Evolutionary conservation across 1,140 invertebrate species (phyloP).

Genomic region (Ceratina japonica): DNA sequence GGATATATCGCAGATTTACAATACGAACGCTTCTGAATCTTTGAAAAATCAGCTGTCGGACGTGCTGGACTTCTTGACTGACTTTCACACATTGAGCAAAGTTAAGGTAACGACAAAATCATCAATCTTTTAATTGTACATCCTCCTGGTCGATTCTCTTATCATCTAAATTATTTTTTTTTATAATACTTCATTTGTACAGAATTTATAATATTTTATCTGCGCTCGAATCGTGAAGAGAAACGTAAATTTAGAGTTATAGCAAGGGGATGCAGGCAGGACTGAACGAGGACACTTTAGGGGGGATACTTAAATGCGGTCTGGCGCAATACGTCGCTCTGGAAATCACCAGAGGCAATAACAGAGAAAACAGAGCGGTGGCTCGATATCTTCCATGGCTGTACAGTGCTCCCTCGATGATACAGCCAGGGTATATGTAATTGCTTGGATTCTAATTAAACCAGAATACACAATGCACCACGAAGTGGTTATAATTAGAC

Average conservation of each 20-base stretch:
- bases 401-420: conserved; percentile 89
- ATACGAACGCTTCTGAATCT: conserved; percentile 94
- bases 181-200: too few relatives aligned
- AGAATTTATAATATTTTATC: too few relatives aligned
- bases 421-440: conserved; percentile 88
- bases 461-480: too few relatives aligned
- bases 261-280: conserved; percentile 88
- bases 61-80: conserved; percentile 96
- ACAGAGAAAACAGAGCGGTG: conserved; percentile 91
- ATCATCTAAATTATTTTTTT: too few relatives aligned
- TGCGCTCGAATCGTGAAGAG: too few relatives aligned
- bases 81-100: conserved; percentile 97
- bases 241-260: conserved; percentile 83
- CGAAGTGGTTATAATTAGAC: too few relatives aligned
- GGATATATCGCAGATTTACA: conserved; percentile 82
- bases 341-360: conserved; percentile 93
- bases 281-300: conserved; percentile 96
- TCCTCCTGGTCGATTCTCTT: too few relatives aligned
- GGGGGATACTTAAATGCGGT: conserved; percentile 96
- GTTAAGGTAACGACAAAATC: conserved; percentile 87
- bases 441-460: conserved; percentile 11
- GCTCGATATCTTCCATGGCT: conserved; percentile 95
- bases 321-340: conserved; percentile 96
- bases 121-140: not conserved
- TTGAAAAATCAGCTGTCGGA: conserved; percentile 95